A percentile compares a stretch with the other conserved stretches of the same genome.
Conservation (phyloP, 2,888 invertebrate species). For the Helicoverpa assulta region DNA sequence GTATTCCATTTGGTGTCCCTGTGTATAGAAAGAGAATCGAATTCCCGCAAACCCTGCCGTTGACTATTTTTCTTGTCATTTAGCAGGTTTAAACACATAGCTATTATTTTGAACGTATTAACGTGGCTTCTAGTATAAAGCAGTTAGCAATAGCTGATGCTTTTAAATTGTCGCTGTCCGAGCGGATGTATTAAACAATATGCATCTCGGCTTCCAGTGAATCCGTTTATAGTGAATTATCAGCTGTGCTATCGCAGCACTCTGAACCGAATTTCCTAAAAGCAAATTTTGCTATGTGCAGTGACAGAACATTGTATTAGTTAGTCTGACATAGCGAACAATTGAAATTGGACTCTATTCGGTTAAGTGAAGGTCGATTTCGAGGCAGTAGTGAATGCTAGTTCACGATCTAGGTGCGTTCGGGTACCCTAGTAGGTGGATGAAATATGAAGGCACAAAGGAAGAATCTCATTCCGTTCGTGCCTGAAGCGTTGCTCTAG, state of each 20-base stretch:
- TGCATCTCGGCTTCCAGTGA: constrained; percentile 67
- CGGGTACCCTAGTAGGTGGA: constrained; percentile 75
- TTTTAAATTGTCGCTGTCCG: constrained; percentile 68
- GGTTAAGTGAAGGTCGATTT: constrained; percentile 68
- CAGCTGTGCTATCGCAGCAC: constrained; percentile 72
- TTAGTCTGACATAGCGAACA: constrained; percentile 56
- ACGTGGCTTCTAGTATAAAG: constrained; percentile 19
- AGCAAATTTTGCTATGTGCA: constrained; percentile 80
- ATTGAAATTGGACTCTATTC: constrained; percentile 73
- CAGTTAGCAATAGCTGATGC: constrained; percentile 53
- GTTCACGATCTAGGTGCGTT: constrained; percentile 71
- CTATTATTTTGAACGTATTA: constrained; percentile 47
- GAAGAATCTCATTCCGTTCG: constrained; percentile 82
- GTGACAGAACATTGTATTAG: constrained; percentile 76
- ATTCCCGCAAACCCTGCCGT: not conserved
- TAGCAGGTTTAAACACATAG: constrained; percentile 19
- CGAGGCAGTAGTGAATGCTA: constrained; percentile 50
- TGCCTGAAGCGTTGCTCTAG: constrained; percentile 76
- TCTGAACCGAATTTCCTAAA: constrained; percentile 76
- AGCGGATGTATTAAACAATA: constrained; percentile 70
- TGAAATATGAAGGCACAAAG: constrained; percentile 85
- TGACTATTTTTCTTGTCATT: not conserved
- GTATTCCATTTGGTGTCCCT: not conserved
- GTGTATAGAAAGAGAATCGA: not conserved
- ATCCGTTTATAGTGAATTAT: constrained; percentile 81